Percentiles rank a stretch among this genome's conserved stretches.
Evolutionary conservation across 53 echinoderm and acorn worm species (phyloP).

Genomic region (Glandiceps talaboti): DNA sequence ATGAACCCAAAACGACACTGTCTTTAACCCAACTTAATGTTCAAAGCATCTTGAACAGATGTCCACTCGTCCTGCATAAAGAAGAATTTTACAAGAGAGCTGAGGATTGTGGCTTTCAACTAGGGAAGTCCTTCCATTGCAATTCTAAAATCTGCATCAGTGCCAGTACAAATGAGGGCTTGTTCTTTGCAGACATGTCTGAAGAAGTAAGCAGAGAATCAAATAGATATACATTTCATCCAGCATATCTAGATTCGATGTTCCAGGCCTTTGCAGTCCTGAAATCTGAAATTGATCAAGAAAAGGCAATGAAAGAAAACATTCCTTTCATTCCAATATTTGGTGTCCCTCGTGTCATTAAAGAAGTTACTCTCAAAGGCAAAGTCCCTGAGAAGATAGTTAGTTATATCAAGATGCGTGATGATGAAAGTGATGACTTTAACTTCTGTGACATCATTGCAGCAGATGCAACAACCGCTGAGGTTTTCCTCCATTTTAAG

Average conservation of each 20-base stretch:
- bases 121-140: constrained; percentile 38
- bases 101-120: constrained; percentile 18
- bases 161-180: constrained; percentile 10
- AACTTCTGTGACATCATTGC: constrained; percentile 14
- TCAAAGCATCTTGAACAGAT: background rate
- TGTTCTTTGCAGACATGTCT: constrained; percentile 28
- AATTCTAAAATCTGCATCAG: background rate
- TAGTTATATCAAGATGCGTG: constrained; percentile 14
- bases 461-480: constrained; percentile 34
- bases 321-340: background rate
- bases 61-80: background rate
- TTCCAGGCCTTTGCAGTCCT: constrained; percentile 27
- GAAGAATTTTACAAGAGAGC: constrained; percentile 13
- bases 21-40: background rate
- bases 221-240: constrained; percentile 32
- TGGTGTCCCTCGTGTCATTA: constrained; percentile 27
- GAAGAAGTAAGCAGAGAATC: constrained; percentile 25
- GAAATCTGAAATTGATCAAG: background rate
- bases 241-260: constrained; percentile 40
- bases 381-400: constrained; percentile 12
- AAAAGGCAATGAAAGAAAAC: background rate
- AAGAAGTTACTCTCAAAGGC: constrained; percentile 5
- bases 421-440: background rate
- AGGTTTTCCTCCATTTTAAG: constrained; percentile 13
- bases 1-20: background rate